These are phyloP conservation scores for Oryzias sinensis DNA, from an alignment of 2,797 vertebrate genomes.

Conservation along the genomic window DNA sequence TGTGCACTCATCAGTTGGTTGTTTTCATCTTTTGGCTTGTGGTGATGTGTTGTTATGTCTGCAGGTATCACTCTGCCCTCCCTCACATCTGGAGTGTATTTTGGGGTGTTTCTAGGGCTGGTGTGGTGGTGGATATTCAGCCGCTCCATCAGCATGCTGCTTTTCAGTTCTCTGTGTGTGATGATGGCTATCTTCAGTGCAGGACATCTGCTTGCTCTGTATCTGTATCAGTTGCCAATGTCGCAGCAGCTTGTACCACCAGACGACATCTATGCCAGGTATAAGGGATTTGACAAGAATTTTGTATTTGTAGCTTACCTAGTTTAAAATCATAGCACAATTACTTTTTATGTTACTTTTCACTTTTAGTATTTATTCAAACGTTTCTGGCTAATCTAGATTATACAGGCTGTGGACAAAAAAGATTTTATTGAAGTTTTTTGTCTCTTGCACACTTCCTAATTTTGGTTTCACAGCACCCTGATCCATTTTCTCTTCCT, in stretches of 20 bases:
- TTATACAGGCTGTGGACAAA: too few relatives aligned
- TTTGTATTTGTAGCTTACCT: not conserved
- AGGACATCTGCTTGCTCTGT: constrained; percentile 78
- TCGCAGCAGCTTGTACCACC: constrained; percentile 76
- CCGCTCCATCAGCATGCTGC: constrained; percentile 65
- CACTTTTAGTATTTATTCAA: too few relatives aligned
- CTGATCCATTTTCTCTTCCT: not conserved
- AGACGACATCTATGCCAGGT: constrained; percentile 80
- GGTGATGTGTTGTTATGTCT: constrained; percentile 14
- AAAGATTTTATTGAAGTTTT: too few relatives aligned
- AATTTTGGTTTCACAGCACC: not conserved
- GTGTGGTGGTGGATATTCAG: constrained; percentile 84
- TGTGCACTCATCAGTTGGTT: too few relatives aligned
- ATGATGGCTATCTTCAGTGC: constrained; percentile 81
- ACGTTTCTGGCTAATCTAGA: too few relatives aligned
- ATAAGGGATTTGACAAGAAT: not conserved
- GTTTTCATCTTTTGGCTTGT: not conserved
- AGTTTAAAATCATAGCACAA: too few relatives aligned
- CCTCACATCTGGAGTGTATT: constrained; percentile 81
- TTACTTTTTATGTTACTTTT: too few relatives aligned
- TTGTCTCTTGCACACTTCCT: too few relatives aligned
- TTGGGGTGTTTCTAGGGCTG: constrained; percentile 76
- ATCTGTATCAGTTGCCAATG: constrained; percentile 83
- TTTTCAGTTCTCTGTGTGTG: constrained; percentile 81
- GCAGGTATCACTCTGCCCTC: constrained; percentile 81